phyloP scores from a whole-genome alignment of 53 echinoderm and acorn worm genomes.

The Temnopleurus reevesii region DNA sequence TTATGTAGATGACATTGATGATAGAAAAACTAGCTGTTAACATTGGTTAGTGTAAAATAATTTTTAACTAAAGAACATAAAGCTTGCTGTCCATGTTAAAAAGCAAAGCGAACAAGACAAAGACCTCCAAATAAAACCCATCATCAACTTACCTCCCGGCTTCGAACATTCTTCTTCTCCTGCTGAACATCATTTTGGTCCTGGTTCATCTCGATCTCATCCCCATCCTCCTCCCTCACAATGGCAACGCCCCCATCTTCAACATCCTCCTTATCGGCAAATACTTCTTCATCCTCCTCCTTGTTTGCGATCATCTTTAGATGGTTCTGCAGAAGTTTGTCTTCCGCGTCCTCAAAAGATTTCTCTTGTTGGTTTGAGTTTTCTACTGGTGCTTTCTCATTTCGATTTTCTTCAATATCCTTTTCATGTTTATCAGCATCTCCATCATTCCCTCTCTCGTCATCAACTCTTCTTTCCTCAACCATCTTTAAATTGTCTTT shows the following conservation, averaged over 20 bases:
- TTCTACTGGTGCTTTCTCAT: neutral
- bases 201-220: constrained; percentile 21
- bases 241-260: neutral
- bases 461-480: neutral
- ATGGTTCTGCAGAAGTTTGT: constrained; percentile 12
- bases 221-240: neutral
- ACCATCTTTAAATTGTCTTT: neutral
- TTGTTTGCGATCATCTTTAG: neutral
- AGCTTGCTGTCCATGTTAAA: too few relatives aligned
- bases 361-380: neutral
- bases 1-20: too few relatives aligned
- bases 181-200: neutral
- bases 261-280: constrained; percentile 12
- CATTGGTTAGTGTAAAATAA: too few relatives aligned
- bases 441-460: neutral
- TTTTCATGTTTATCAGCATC: neutral
- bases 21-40: too few relatives aligned
- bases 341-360: neutral
- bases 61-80: too few relatives aligned
- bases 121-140: too few relatives aligned
- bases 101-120: too few relatives aligned
- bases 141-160: constrained; percentile 44
- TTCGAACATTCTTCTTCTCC: constrained; percentile 31
- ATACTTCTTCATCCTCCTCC: constrained; percentile 24
- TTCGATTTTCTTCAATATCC: neutral